phyloP scores from a whole-genome alignment of 2,113 vertebrate genomes.

The Varanus komodoensis region DNA sequence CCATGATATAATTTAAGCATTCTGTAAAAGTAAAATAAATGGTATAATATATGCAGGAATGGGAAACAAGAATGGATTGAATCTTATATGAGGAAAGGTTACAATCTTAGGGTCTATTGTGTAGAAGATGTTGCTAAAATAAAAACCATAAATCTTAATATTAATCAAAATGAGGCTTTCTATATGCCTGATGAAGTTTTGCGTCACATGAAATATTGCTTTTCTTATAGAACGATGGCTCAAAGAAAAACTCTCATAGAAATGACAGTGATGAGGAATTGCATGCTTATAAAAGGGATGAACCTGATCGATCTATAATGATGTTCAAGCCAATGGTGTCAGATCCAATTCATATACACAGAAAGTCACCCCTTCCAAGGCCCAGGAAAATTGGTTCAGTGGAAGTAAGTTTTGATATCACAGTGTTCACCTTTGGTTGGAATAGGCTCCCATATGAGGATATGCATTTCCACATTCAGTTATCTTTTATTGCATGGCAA shows the following conservation, averaged over 20 bases:
- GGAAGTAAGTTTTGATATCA: constrained; percentile 84
- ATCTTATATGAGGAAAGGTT: no score
- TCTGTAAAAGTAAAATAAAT: background rate
- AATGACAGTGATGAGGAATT: constrained; percentile 86
- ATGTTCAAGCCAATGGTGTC: constrained; percentile 90
- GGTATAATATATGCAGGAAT: background rate
- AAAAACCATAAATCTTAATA: background rate
- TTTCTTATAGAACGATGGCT: constrained; percentile 83
- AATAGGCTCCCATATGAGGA: constrained; percentile 45
- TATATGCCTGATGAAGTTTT: background rate
- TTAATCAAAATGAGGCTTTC: background rate
- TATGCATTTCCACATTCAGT: constrained; percentile 20
- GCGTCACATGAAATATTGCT: background rate
- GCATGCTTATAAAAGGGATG: constrained; percentile 80
- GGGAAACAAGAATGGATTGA: no score
- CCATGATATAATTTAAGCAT: background rate
- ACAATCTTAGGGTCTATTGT: background rate
- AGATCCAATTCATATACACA: constrained; percentile 91
- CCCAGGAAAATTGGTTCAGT: constrained; percentile 87
- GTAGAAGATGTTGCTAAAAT: background rate
- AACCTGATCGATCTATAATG: constrained; percentile 84
- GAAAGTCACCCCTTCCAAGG: constrained; percentile 87
- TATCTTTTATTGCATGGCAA: constrained; percentile 16
- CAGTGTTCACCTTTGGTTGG: constrained; percentile 27
- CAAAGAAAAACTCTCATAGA: constrained; percentile 76